Base-by-base conservation (phyloP, 2,113 vertebrate species). In the Psammodynastes pulverulentus region DNA sequence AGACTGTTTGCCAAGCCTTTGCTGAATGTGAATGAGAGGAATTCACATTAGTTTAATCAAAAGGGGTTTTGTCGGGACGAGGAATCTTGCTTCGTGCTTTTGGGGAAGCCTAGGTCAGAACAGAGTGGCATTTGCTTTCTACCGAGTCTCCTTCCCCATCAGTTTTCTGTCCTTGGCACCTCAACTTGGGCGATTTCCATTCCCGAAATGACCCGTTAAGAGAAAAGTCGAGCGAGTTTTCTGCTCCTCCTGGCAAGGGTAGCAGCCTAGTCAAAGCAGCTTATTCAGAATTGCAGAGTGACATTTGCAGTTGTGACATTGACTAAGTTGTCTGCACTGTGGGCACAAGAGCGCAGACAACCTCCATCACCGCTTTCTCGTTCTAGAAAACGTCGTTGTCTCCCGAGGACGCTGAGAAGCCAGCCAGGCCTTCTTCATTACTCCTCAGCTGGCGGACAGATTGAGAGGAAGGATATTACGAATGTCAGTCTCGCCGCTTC, bases 321-420 rank as follows among this genome's bases (percentile, higher is more conserved):
- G 96, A 97, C 94, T 95, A 96, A 96, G 94, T 97, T 93, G 90
- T 95, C 95, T 58, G 51, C 92, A 95, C 97, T 95, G 91, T 96
- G 90, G 95, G 94, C 95, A 96, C 92, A 95, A 95, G 93, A 54
- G 90, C 88, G 92, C 93, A 96, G 92, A 96, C 92, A 94, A 93
- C 96, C 93, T 96, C 95, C 92, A 95, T 96, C 95, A 96, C 88
- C 86, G 92, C 51, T 88, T 95, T 92, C 94, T 93, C 92, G 94
- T 97, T 93, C n/a, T n/a, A 79, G 91, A 96, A 97, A 93, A 93
- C 92, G 91, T 92, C 95, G 90, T 91, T 95, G 92, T 96, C 67
- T 94, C 96, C 92, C 94, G 95, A 94, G 92, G 94, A 94, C 24
- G 62, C 49, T 89, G 51, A 91, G 87, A 96, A 97, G 96, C 88